Conservation (phyloP, 2,797 vertebrate species). For the Brachyrhaphis roseni region DNA sequence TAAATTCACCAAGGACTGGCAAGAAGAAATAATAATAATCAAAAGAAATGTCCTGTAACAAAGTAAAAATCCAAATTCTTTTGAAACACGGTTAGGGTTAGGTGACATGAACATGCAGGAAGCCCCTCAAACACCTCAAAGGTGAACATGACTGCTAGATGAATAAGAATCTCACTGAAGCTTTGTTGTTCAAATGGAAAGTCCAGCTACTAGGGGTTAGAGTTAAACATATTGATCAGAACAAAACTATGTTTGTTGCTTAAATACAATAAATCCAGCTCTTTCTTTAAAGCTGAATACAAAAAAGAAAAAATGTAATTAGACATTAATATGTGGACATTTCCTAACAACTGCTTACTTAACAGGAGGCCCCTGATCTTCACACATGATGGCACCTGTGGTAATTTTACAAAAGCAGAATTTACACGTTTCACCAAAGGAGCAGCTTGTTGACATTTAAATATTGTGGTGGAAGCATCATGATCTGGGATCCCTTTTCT, state of each 20-base stretch:
- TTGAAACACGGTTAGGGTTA: not conserved
- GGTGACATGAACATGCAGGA: not conserved
- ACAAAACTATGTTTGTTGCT: not conserved
- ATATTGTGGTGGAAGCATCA: not conserved
- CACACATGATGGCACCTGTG: not conserved
- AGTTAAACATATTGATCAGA: not conserved
- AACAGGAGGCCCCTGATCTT: not conserved
- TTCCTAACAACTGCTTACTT: not conserved
- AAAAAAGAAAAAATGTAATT: not conserved
- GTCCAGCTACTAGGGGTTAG: not conserved
- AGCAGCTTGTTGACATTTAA: not conserved
- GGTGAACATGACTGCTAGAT: not conserved
- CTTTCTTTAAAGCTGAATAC: not conserved
- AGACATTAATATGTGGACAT: not conserved
- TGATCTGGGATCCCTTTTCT: not conserved
- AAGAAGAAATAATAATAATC: not conserved
- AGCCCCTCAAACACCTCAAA: not conserved
- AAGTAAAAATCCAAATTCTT: not conserved
- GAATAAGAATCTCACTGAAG: not conserved
- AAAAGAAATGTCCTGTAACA: not conserved
- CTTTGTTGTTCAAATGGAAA: not conserved
- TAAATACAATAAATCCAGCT: not conserved
- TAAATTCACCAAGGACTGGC: not conserved
- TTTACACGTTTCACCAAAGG: not conserved
- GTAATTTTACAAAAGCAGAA: not conserved